A percentile compares a stretch with the other conserved stretches of the same genome.
These are phyloP conservation scores for Lordiphosa mommai DNA, from an alignment of 1,140 invertebrate species.

Conservation along the genomic window DNA sequence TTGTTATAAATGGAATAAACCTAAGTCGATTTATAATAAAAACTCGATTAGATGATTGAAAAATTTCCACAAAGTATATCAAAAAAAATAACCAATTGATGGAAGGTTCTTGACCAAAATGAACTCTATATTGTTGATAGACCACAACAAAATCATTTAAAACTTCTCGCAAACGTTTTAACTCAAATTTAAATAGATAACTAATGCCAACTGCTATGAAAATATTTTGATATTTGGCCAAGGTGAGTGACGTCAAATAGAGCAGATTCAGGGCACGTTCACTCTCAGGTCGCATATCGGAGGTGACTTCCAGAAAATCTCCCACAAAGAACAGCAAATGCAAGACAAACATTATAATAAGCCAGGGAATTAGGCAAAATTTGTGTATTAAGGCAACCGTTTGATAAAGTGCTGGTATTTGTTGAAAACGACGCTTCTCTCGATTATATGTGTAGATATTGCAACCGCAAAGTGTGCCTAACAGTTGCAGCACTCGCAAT, in stretches of 20 bases:
- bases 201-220: neutral
- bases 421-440: conserved; percentile 7
- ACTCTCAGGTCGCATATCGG: neutral
- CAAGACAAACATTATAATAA: neutral
- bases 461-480: conserved; percentile 39
- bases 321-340: neutral
- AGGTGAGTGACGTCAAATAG: neutral
- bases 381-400: conserved; percentile 25
- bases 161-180: neutral
- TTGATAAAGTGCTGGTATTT: neutral
- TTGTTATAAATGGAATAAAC: neutral
- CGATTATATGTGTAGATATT: conserved; percentile 34
- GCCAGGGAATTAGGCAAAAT: conserved; percentile 37
- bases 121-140: conserved; percentile 7
- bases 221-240: conserved; percentile 1
- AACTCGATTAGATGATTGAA: no score
- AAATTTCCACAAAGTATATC: neutral
- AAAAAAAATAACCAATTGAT: conserved; percentile 34
- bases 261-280: conserved; percentile 4
- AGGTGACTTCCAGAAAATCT: neutral
- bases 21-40: no score
- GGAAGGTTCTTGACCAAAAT: conserved; percentile 1
- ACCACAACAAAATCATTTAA: conserved; percentile 29
- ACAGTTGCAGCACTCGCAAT: conserved; percentile 28
- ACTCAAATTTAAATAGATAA: conserved; percentile 22